A percentile compares a stretch with the other conserved stretches of the same genome.
phyloP scores from a whole-genome alignment of 2,113 vertebrate genomes.

The Epinephelus cyanopodus region DNA sequence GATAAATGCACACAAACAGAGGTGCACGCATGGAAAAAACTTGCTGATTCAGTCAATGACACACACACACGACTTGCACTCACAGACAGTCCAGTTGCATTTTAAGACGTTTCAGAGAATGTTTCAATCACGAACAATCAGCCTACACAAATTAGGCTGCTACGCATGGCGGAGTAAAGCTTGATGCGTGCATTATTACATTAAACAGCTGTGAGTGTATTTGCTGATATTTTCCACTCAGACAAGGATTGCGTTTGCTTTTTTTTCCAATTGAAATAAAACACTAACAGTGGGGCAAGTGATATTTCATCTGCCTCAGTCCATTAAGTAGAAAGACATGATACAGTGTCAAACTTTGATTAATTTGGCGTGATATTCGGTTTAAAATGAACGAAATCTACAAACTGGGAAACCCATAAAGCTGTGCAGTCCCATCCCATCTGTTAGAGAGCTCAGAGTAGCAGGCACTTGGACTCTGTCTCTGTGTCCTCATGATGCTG shows the following conservation, averaged over 20 bases:
- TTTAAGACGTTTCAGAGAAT: slow-evolving; percentile 60
- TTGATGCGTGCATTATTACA: slow-evolving; percentile 66
- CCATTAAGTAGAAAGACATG: slow-evolving; percentile 18
- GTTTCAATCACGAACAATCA: slow-evolving; percentile 67
- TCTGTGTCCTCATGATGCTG: slow-evolving; percentile 35
- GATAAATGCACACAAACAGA: slow-evolving; percentile 65
- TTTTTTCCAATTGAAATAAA: neutral
- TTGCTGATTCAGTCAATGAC: neutral
- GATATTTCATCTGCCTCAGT: slow-evolving; percentile 23
- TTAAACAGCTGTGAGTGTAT: slow-evolving; percentile 73
- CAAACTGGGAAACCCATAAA: slow-evolving; percentile 49
- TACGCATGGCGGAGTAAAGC: slow-evolving; percentile 44
- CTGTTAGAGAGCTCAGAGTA: slow-evolving; percentile 52
- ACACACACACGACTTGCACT: neutral
- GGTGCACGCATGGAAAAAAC: slow-evolving; percentile 27
- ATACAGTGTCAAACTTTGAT: slow-evolving; percentile 46
- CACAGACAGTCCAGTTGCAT: slow-evolving; percentile 29
- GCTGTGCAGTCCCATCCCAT: slow-evolving; percentile 60
- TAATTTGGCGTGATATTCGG: slow-evolving; percentile 23
- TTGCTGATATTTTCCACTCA: slow-evolving; percentile 44
- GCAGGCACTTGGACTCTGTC: slow-evolving; percentile 46
- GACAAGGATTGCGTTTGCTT: slow-evolving; percentile 28
- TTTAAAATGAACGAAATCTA: slow-evolving; percentile 56
- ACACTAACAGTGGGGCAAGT: slow-evolving; percentile 15
- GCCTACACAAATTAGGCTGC: slow-evolving; percentile 68